A percentile compares a stretch with the other conserved stretches of the same genome.
Evolutionary conservation across 1,140 invertebrate species (phyloP).

Genomic region (Bacillus rossius): DNA sequence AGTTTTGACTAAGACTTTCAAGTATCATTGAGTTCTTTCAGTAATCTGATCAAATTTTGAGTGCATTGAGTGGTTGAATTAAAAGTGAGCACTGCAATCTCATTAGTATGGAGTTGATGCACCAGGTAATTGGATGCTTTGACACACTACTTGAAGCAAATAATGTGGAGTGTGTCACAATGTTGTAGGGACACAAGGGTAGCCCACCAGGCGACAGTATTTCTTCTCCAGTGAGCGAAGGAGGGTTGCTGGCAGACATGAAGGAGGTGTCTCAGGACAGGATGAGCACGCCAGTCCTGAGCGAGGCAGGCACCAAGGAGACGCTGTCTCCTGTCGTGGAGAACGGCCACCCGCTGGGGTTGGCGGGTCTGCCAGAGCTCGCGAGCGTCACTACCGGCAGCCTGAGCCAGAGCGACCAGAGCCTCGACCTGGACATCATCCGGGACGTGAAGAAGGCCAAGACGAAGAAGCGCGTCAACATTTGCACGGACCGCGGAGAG

Average conservation of each 20-base stretch:
- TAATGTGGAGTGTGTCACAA: no score
- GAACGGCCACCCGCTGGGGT: not conserved
- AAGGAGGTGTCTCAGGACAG: not conserved
- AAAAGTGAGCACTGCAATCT: no score
- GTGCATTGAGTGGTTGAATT: no score
- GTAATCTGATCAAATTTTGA: no score
- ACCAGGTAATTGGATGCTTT: no score
- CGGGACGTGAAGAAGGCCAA: slow-evolving; percentile 12
- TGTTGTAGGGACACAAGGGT: no score
- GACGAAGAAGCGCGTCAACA: slow-evolving; percentile 22
- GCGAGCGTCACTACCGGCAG: not conserved
- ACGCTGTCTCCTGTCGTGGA: not conserved
- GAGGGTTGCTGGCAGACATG: not conserved
- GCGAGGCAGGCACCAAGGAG: not conserved
- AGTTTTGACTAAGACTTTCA: no score
- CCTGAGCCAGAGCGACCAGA: slow-evolving; percentile 17
- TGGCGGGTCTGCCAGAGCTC: not conserved
- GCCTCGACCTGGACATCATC: slow-evolving; percentile 11
- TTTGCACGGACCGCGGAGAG: slow-evolving; percentile 12
- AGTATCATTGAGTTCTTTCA: no score
- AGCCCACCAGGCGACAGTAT: not conserved
- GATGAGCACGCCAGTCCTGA: not conserved
- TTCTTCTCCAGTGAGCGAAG: not conserved
- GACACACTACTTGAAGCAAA: no score
- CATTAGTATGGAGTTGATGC: no score